phyloP scores from a whole-genome alignment of 2,888 invertebrate species.

The Spatulosminthurus flaviceps region DNA sequence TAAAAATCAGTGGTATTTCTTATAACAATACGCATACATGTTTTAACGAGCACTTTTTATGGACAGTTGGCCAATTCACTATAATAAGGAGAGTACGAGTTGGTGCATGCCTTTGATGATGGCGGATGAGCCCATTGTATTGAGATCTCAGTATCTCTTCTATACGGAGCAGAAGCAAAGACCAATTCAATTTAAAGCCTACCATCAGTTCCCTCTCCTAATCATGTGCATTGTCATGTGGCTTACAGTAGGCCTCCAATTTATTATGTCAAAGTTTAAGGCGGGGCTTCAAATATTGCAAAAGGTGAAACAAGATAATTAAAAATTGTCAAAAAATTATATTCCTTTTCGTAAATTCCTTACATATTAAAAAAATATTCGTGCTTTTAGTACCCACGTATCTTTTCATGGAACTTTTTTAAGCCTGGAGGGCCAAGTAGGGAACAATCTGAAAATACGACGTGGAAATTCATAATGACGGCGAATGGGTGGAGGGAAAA shows the following conservation, averaged over 20 bases:
- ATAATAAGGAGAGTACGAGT: slow-evolving; percentile 65
- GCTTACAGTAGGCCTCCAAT: neutral
- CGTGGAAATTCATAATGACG: slow-evolving; percentile 65
- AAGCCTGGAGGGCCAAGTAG: slow-evolving; percentile 70
- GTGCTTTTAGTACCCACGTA: slow-evolving; percentile 73
- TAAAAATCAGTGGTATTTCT: no score
- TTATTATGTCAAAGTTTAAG: neutral
- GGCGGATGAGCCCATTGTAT: slow-evolving; percentile 81
- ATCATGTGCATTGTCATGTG: neutral
- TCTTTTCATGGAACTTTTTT: slow-evolving; percentile 77
- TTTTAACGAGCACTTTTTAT: neutral
- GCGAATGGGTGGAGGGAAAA: slow-evolving; percentile 78
- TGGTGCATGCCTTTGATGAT: slow-evolving; percentile 69
- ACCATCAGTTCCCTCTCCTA: slow-evolving; percentile 72
- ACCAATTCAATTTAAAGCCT: slow-evolving; percentile 82
- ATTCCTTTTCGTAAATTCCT: neutral
- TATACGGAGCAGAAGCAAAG: slow-evolving; percentile 75
- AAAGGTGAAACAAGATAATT: slow-evolving; percentile 33
- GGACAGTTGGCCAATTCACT: slow-evolving; percentile 70
- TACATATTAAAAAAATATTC: slow-evolving; percentile 45
- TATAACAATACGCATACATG: no score
- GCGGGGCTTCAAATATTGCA: neutral
- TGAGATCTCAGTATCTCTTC: slow-evolving; percentile 80
- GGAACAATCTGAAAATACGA: slow-evolving; percentile 73
- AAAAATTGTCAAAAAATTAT: neutral